Conservation (phyloP, 2,113 vertebrate species). For the Tachysurus vachellii region DNA sequence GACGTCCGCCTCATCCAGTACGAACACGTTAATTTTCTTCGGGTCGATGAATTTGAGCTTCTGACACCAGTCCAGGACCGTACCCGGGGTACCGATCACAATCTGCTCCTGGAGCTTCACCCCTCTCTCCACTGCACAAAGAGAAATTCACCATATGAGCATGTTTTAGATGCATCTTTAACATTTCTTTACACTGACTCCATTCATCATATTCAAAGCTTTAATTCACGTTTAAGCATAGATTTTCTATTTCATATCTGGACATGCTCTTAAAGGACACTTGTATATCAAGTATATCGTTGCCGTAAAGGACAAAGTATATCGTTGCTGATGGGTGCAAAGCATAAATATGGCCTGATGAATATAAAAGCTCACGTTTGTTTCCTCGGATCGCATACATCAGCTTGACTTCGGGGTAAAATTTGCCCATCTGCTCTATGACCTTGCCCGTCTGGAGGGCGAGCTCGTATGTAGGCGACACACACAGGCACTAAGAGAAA, state of each 20-base stretch:
- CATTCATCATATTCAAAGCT: background rate
- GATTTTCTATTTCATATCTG: background rate
- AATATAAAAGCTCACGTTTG: conserved; percentile 79
- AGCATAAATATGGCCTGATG: background rate
- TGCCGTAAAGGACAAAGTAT: no score
- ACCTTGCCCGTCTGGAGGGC: conserved; percentile 97
- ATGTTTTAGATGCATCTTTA: background rate
- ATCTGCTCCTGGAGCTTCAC: conserved; percentile 91
- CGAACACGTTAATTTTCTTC: conserved; percentile 94
- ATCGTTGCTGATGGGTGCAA: background rate
- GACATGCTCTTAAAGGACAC: background rate
- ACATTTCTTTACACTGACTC: background rate
- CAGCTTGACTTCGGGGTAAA: conserved; percentile 87
- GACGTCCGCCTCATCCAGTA: conserved; percentile 94
- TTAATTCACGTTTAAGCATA: background rate
- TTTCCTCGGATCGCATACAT: conserved; percentile 95
- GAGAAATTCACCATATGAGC: background rate
- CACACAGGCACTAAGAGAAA: conserved; percentile 85
- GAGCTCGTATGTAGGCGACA: conserved; percentile 95
- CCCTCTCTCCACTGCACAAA: conserved; percentile 84
- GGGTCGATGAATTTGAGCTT: conserved; percentile 95
- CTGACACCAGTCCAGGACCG: conserved; percentile 93
- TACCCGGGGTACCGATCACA: conserved; percentile 95
- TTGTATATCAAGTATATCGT: background rate
- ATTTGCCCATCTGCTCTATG: conserved; percentile 96